Evolutionary conservation across 2,888 invertebrate genomes (phyloP).

Genomic region (Philereme vetulata): DNA sequence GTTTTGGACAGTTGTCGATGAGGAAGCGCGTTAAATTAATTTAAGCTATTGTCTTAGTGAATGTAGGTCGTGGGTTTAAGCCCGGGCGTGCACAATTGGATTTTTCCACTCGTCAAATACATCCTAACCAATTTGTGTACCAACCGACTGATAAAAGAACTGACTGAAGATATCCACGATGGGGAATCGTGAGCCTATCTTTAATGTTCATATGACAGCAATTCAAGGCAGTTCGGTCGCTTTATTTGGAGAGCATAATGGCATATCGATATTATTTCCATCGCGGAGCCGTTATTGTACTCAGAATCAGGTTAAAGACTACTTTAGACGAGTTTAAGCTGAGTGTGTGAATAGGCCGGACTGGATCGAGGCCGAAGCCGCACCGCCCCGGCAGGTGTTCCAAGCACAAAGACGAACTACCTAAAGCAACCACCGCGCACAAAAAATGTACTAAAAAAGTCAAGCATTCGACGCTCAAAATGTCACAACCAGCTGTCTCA

Average conservation of each 20-base stretch:
- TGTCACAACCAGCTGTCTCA: slow-evolving; percentile 76
- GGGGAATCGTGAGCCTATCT: too few relatives aligned
- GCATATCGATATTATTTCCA: slow-evolving; percentile 27
- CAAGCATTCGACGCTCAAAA: slow-evolving; percentile 58
- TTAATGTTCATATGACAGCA: neutral
- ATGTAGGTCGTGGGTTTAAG: too few relatives aligned
- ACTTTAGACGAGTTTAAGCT: slow-evolving; percentile 41
- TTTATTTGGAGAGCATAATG: slow-evolving; percentile 23
- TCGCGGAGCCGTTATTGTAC: slow-evolving; percentile 35
- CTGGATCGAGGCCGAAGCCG: slow-evolving; percentile 48
- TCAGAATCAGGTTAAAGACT: slow-evolving; percentile 51
- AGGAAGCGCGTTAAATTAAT: neutral
- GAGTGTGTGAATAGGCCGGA: slow-evolving; percentile 51
- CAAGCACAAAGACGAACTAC: slow-evolving; percentile 60
- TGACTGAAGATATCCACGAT: too few relatives aligned
- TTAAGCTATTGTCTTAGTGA: too few relatives aligned
- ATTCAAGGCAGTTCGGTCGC: slow-evolving; percentile 12
- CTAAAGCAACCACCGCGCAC: slow-evolving; percentile 53
- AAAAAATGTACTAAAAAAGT: slow-evolving; percentile 61
- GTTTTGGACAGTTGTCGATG: neutral
- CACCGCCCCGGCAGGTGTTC: slow-evolving; percentile 66
- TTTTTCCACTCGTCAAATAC: too few relatives aligned
- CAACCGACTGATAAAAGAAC: too few relatives aligned
- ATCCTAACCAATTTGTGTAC: too few relatives aligned
- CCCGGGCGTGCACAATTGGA: too few relatives aligned